Percentiles rank a stretch among this genome's conserved stretches.
These are phyloP conservation scores for Chamaea fasciata DNA, from an alignment of 2,113 vertebrate species.

Conservation along the genomic window DNA sequence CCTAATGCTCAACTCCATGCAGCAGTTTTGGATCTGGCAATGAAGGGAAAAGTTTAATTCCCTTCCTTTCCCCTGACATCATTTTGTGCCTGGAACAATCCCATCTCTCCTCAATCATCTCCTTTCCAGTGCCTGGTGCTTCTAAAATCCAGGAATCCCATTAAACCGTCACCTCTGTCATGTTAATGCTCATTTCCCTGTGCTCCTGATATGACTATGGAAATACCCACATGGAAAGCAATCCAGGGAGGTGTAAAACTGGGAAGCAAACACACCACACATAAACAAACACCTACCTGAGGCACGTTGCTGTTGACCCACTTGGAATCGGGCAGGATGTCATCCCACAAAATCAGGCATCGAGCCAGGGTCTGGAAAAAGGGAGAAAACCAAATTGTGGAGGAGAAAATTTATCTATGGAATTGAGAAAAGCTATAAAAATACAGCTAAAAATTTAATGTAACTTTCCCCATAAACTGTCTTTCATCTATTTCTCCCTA, in stretches of 20 bases:
- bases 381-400: background rate
- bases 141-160: background rate
- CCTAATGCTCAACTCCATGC: background rate
- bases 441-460: background rate
- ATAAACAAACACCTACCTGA: slow-evolving; percentile 75
- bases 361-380: slow-evolving; percentile 86
- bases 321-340: slow-evolving; percentile 90
- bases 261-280: background rate
- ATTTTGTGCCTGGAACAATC: background rate
- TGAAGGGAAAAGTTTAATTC: background rate
- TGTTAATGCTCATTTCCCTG: rapidly evolving
- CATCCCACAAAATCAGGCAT: slow-evolving; percentile 97
- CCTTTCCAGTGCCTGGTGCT: background rate
- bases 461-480: background rate
- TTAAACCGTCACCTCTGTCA: background rate
- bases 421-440: background rate
- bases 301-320: slow-evolving; percentile 98
- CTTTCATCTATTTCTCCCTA: background rate
- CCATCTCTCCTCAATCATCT: background rate
- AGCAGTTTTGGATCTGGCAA: background rate
- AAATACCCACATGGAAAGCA: background rate
- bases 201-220: rapidly evolving
- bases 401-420: background rate
- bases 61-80: background rate
- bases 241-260: background rate